Evolutionary conservation across 1,140 invertebrate genomes (phyloP).

Genomic region (Chrysomallon squamiferum): DNA sequence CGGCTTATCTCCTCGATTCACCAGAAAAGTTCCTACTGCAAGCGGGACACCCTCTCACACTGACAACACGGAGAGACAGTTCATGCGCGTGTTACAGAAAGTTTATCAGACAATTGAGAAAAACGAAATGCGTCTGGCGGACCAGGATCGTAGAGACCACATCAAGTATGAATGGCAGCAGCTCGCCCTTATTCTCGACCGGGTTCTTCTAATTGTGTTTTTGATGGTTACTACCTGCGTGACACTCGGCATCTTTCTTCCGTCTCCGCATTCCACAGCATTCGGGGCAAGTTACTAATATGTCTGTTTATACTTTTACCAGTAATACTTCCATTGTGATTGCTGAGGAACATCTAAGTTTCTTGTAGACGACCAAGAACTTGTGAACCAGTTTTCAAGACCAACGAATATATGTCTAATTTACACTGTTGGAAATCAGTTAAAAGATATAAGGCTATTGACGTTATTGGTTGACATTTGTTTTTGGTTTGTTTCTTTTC

Average conservation of each 20-base stretch:
- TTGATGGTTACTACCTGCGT: constrained; percentile 68
- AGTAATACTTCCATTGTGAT: too few species aligned
- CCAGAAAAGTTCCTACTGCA: constrained; percentile 27
- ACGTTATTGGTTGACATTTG: too few species aligned
- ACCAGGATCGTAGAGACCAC: constrained; percentile 73
- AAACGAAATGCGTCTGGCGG: constrained; percentile 73
- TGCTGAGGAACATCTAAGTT: too few species aligned
- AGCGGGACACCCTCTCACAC: constrained; percentile 10
- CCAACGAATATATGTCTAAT: too few species aligned
- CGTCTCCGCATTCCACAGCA: constrained; percentile 14
- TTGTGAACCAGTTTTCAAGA: too few species aligned
- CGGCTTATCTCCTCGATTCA: constrained; percentile 50
- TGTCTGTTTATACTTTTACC: too few species aligned
- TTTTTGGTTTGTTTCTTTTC: too few species aligned
- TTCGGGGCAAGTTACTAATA: neutral
- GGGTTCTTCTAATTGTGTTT: constrained; percentile 74
- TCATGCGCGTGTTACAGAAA: constrained; percentile 71
- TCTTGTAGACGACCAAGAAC: too few species aligned
- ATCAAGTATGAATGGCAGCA: constrained; percentile 80
- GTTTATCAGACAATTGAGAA: constrained; percentile 76
- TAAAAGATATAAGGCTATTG: too few species aligned
- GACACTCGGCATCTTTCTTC: constrained; percentile 52
- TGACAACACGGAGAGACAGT: constrained; percentile 68
- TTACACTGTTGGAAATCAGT: too few species aligned
- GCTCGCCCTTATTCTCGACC: constrained; percentile 75